These are phyloP conservation scores for Synergus japonicus DNA, from an alignment of 2,888 invertebrate genomes.

Conservation along the genomic window DNA sequence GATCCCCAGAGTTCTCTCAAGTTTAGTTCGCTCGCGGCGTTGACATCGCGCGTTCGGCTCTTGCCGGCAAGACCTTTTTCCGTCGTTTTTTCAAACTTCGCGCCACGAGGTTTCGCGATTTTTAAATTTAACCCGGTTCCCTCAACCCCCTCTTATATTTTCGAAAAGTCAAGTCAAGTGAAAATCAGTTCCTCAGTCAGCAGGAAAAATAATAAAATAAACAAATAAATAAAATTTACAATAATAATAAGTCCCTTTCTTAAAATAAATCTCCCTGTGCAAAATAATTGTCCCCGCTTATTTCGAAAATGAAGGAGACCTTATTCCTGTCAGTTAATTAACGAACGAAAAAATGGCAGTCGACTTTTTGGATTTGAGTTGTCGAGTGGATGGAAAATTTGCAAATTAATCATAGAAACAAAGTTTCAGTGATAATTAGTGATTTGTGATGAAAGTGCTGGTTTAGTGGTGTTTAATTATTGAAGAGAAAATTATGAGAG, in stretches of 20 bases:
- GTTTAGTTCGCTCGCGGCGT: constrained; percentile 75
- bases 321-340: background rate
- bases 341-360: background rate
- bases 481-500: constrained; percentile 28
- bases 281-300: background rate
- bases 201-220: background rate
- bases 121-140: constrained; percentile 42
- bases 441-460: constrained; percentile 1
- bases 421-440: constrained; percentile 4
- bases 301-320: background rate
- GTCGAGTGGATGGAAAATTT: background rate
- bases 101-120: constrained; percentile 50
- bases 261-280: too few species aligned
- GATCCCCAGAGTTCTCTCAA: constrained; percentile 8
- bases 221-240: too few species aligned
- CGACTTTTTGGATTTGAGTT: background rate
- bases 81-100: constrained; percentile 36
- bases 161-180: background rate
- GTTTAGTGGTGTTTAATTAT: background rate
- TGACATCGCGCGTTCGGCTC: constrained; percentile 62
- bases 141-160: background rate
- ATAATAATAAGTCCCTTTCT: too few species aligned
- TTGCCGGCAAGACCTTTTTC: constrained; percentile 4
- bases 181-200: background rate
- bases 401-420: background rate